phyloP scores from a whole-genome alignment of 2,113 vertebrate genomes.

The Actenoides hombroni region DNA sequence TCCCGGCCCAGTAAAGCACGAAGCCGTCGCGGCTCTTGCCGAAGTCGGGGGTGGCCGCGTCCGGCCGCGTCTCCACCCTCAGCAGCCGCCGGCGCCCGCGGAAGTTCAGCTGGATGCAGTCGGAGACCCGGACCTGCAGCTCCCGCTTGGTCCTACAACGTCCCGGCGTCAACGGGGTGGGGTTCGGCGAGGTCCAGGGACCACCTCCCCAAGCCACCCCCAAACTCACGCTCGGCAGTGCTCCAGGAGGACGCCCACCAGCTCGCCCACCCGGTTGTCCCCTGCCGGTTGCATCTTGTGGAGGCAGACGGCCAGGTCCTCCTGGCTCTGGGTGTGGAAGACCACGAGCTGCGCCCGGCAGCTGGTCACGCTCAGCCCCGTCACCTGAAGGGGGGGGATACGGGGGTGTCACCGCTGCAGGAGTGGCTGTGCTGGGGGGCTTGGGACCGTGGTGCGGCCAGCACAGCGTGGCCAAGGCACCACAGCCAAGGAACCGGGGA shows the following conservation, averaged over 20 bases:
- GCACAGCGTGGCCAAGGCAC: background rate
- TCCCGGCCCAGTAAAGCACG: constrained; percentile 70
- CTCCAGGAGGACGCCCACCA: constrained; percentile 85
- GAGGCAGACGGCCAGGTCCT: constrained; percentile 85
- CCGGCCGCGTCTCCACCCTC: constrained; percentile 69
- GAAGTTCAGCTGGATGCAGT: constrained; percentile 78
- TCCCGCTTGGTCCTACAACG: constrained; percentile 68
- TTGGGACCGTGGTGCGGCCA: accelerated
- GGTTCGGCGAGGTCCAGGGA: background rate
- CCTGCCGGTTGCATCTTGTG: constrained; percentile 75
- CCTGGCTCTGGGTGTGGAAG: constrained; percentile 77
- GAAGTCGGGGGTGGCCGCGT: constrained; percentile 77
- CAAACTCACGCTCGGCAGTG: constrained; percentile 83
- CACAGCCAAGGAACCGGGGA: background rate
- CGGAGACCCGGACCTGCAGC: constrained; percentile 79
- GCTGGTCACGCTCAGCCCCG: constrained; percentile 83
- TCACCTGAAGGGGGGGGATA: constrained; percentile 72
- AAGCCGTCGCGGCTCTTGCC: constrained; percentile 79
- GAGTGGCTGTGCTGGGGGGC: background rate
- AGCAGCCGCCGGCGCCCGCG: constrained; percentile 76
- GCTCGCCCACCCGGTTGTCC: constrained; percentile 86
- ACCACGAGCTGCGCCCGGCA: constrained; percentile 88
- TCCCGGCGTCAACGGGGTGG: background rate
- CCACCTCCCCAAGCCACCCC: too few species aligned
- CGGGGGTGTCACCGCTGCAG: accelerated